A percentile compares a stretch with the other conserved stretches of the same genome.
Conservation (phyloP, 2,888 invertebrate genomes). For the Thereva nobilitata region DNA sequence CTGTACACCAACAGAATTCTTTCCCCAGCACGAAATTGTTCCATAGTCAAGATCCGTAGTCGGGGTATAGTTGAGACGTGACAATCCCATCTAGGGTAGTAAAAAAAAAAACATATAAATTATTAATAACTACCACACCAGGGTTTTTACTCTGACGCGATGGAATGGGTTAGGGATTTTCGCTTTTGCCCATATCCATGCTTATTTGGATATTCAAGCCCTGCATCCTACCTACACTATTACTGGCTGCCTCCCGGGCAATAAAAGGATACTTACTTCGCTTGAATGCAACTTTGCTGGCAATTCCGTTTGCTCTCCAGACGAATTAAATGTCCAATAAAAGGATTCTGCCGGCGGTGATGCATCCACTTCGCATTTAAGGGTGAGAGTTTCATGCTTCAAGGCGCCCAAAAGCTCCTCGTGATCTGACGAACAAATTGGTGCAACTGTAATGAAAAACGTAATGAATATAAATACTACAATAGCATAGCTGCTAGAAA, state of each 20-base stretch:
- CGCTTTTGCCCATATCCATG: background rate
- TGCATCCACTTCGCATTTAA: conserved; percentile 85
- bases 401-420: conserved; percentile 84
- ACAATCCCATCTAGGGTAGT: conserved; percentile 54
- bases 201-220: background rate
- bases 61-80: conserved; percentile 80
- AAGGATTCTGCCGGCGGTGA: conserved; percentile 85
- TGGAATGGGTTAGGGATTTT: background rate
- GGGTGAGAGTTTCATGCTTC: conserved; percentile 83
- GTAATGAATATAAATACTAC: conserved; percentile 19
- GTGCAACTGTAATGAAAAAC: conserved; percentile 59
- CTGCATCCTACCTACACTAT: too few species aligned
- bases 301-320: conserved; percentile 81
- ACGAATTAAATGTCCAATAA: conserved; percentile 92
- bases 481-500: conserved; percentile 9
- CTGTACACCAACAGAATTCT: conserved; percentile 81
- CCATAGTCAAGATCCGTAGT: conserved; percentile 87
- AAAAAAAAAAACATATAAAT: conserved; percentile 25
- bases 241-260: background rate
- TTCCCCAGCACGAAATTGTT: conserved; percentile 84
- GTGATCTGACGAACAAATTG: conserved; percentile 75
- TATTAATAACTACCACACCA: conserved; percentile 4
- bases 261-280: conserved; percentile 52
- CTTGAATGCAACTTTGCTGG: conserved; percentile 65
- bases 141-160: conserved; percentile 2